Evolutionary conservation across 1,140 invertebrate species (phyloP), one percentile per base, ranked within the genome.

Genomic region (Lordiphosa stackelbergi): DNA sequence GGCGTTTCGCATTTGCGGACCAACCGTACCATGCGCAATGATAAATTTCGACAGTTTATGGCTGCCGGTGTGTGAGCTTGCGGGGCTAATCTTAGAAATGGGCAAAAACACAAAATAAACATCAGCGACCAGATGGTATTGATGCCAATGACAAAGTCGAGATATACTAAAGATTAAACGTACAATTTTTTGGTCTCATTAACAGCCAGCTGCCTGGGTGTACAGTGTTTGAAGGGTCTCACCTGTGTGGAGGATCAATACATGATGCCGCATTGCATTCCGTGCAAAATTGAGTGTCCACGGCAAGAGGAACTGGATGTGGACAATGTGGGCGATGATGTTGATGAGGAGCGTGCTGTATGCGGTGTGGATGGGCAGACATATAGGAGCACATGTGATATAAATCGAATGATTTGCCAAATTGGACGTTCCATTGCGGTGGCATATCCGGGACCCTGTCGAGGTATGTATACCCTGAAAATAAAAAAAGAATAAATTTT

Each of bases 331-430:
- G 74, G 79, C 62, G 22, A 24, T 34, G 13, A 28, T 9, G 36
- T 19, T 36, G n/a, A 28, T 48, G 85, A 88, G 61, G 66, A 87
- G 53, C 88, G 91, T 73, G 91, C 92, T 37, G 93, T 97, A 7
- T 97, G 96, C 89, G 96, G 95, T 1, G 92, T 92, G 35, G 95
- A 97, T 89, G 95, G 94, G 12, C 89, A 92, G 58, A 97, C 95
- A 22, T 97, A 97, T 89, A 91, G 92, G 55, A 95, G 94, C 87
- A 90, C 93, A 57, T 97, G 96, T 89, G 93, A 96, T 87, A 90
- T 97, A 81, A 91, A 93, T 73, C 92, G 94, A 66, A 93, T 93
- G 52, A 94, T 96, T 16, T 98, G 96, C 88, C 90, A 91, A 69
- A 91, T 91, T 52, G 94, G 95, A 49, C 92, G 92, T 69, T 93